Evolutionary conservation across 2,888 invertebrate species (phyloP).

Genomic region (Arge pagana): DNA sequence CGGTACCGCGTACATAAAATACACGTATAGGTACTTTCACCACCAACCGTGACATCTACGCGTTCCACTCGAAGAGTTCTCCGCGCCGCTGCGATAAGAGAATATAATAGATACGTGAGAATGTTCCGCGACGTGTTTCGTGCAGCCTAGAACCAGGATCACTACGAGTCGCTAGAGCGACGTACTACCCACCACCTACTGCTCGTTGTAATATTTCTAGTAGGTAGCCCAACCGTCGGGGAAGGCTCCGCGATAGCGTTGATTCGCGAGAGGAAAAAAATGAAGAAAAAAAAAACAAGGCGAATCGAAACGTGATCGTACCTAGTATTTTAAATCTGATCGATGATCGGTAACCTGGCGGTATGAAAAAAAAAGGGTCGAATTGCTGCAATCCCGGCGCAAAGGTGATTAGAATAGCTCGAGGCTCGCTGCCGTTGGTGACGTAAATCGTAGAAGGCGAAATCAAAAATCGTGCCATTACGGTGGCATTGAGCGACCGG

Average conservation of each 20-base stretch:
- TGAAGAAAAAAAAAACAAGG: no score
- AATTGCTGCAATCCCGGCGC: no score
- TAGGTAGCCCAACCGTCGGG: neutral
- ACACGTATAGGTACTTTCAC: slow-evolving; percentile 47
- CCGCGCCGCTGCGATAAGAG: slow-evolving; percentile 40
- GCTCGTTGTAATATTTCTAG: slow-evolving; percentile 9
- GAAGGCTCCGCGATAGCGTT: neutral
- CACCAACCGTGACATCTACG: slow-evolving; percentile 53
- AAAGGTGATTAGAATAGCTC: no score
- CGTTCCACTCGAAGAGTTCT: slow-evolving; percentile 47
- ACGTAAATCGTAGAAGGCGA: no score
- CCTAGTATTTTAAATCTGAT: no score
- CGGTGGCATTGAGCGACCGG: no score
- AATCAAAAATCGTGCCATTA: no score
- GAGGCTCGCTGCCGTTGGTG: no score
- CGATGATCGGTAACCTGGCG: no score
- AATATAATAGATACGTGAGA: slow-evolving; percentile 29
- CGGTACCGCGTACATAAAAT: neutral
- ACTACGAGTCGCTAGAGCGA: slow-evolving; percentile 1
- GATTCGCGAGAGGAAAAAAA: no score
- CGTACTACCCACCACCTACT: slow-evolving; percentile 4
- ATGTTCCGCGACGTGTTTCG: slow-evolving; percentile 16
- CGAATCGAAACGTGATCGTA: no score
- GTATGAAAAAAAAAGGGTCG: no score
- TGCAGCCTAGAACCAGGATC: slow-evolving; percentile 20